Evolutionary conservation across 2,113 vertebrate genomes (phyloP).

Genomic region (Siphamia tubifer): DNA sequence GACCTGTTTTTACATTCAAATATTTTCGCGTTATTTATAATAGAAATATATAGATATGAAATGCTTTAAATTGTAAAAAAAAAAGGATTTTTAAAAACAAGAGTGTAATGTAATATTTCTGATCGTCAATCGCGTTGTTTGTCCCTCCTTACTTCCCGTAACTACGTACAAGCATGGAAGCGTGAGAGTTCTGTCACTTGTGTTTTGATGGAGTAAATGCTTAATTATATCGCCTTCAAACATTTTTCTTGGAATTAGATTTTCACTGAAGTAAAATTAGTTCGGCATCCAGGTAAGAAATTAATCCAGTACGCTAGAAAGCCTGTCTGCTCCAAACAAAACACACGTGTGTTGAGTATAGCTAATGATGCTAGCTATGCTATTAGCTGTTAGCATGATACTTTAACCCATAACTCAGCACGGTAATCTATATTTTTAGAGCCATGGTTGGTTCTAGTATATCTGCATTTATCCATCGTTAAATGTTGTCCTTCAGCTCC

Average conservation of each 20-base stretch:
- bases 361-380: constrained; percentile 27
- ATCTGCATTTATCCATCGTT: no score
- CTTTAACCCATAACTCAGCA: no score
- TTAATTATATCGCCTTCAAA: not conserved
- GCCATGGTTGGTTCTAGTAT: no score
- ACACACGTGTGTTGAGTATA: constrained; percentile 44
- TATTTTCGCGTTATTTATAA: no score
- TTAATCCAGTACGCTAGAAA: accelerated
- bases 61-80: no score
- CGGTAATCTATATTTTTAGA: no score
- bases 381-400: not conserved
- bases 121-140: no score
- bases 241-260: accelerated
- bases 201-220: constrained; percentile 39
- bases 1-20: no score
- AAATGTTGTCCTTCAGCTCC: no score
- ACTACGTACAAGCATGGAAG: constrained; percentile 47
- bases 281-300: constrained; percentile 18
- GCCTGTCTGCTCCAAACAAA: not conserved
- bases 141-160: constrained; percentile 49
- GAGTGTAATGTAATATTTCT: no score
- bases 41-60: no score
- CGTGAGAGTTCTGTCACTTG: constrained; percentile 6
- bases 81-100: no score
- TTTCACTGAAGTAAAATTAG: not conserved